Percentiles rank a stretch among this genome's conserved stretches.
These are phyloP conservation scores for Xerus inauris DNA, from an alignment of 2,113 vertebrate genomes.

Conservation along the genomic window DNA sequence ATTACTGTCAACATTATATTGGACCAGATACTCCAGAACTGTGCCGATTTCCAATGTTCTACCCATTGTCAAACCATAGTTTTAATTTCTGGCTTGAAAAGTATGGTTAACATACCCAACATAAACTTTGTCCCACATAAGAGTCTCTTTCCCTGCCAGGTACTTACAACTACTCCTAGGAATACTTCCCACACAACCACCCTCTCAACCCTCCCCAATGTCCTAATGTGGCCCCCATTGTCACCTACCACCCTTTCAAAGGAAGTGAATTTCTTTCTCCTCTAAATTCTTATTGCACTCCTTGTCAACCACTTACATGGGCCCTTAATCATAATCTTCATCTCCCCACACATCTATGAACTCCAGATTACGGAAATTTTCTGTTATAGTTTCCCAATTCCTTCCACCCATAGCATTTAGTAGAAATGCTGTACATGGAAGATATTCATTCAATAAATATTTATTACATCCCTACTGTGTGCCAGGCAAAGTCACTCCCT, in stretches of 20 bases:
- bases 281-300: neutral
- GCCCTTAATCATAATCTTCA: neutral
- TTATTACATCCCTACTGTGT: neutral
- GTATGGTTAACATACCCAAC: neutral
- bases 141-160: neutral
- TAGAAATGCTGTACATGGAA: neutral
- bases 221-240: neutral
- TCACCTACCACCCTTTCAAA: neutral
- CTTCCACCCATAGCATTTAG: neutral
- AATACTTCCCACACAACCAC: neutral
- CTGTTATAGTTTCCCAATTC: neutral
- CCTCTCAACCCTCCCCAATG: neutral
- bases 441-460: neutral
- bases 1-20: neutral
- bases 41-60: neutral
- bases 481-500: neutral
- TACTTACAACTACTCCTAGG: neutral
- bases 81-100: conserved; percentile 20
- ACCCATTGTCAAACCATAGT: neutral
- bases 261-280: neutral
- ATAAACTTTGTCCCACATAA: neutral
- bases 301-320: neutral
- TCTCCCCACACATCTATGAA: neutral
- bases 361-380: neutral
- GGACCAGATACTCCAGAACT: neutral